Base-by-base conservation (phyloP, 2,113 vertebrate species). In the Donacobius atricapilla region DNA sequence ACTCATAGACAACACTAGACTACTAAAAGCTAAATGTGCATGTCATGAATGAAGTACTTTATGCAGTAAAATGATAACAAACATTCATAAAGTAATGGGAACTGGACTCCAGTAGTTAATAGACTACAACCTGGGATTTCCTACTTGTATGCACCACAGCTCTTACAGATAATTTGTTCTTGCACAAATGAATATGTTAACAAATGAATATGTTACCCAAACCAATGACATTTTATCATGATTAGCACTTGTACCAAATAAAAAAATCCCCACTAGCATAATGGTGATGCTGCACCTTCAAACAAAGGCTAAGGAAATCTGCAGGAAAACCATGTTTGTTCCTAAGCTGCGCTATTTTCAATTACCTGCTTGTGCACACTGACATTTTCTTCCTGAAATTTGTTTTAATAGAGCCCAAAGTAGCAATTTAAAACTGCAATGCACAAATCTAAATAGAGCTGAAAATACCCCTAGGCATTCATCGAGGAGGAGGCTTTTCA, bases 371-470 rank as follows among this genome's bases (percentile, higher is more conserved):
- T 84, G 57, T 89, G 92, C 76, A 93, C 66, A 75, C 53, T 95
- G 86, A 79, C 83, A 92, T 96, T 96, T 96, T 93, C 64, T 78
- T 93, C 83, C 65, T 81, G 80, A 92, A 95, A 87, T 90, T 58
- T 89, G 57, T 90, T 95, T 96, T 94, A 96, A 96, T 94, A 89
- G 88, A 96, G 64, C 73, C 60, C 44, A 87, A 82, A 89, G 86
- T 82, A 96, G 90, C 80, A 90, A 96, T 97, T 94, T 94, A 61
- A 79, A 93, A 91, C 90, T 23, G 60, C 75, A 92, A 81, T 72
- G 86, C 60, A 75, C 57, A 84, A 93, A 93, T 96, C 56, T 87
- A 94, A 96, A 95, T 79, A 94, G 83, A 94, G 53, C 66, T 84
- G 77, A 89, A 96, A 94, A 91, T 35, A 93, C 39, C 70, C 71